Percentiles rank a stretch among this genome's conserved stretches.
Conservation (phyloP, 2,797 vertebrate genomes). For the Smutsia gigantea region DNA sequence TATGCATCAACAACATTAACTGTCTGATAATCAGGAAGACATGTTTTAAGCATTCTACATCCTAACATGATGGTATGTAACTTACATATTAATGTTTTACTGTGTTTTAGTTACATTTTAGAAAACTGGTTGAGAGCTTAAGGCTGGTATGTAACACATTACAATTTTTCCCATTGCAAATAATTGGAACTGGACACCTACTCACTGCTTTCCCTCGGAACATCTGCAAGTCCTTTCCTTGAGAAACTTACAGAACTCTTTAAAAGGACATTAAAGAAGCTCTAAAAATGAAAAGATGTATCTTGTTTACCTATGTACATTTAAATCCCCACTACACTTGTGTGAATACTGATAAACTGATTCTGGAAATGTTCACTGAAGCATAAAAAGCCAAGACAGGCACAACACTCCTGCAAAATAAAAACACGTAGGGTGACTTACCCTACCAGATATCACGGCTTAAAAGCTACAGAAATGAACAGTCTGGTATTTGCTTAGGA, state of each 20-base stretch:
- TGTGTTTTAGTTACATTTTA: background rate
- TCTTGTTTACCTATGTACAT: background rate
- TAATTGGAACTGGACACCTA: background rate
- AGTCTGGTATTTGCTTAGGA: background rate
- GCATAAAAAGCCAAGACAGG: background rate
- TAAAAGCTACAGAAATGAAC: background rate
- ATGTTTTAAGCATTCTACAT: background rate
- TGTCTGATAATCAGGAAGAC: background rate
- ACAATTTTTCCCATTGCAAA: background rate
- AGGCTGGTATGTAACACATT: background rate
- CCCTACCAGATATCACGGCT: background rate
- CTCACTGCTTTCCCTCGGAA: background rate
- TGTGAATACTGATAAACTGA: background rate
- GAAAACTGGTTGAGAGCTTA: background rate
- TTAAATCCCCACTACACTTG: background rate
- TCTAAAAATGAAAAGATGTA: background rate
- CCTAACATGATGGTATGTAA: background rate
- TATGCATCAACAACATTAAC: background rate
- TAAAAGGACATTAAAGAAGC: background rate
- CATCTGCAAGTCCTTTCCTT: background rate
- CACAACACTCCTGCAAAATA: background rate
- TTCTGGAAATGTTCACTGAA: background rate
- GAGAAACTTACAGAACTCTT: background rate
- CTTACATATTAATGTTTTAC: background rate
- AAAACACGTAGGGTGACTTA: background rate